A percentile compares a stretch with the other conserved stretches of the same genome.
phyloP scores from a whole-genome alignment of 2,797 vertebrate species.

The Alfaro cultratus region DNA sequence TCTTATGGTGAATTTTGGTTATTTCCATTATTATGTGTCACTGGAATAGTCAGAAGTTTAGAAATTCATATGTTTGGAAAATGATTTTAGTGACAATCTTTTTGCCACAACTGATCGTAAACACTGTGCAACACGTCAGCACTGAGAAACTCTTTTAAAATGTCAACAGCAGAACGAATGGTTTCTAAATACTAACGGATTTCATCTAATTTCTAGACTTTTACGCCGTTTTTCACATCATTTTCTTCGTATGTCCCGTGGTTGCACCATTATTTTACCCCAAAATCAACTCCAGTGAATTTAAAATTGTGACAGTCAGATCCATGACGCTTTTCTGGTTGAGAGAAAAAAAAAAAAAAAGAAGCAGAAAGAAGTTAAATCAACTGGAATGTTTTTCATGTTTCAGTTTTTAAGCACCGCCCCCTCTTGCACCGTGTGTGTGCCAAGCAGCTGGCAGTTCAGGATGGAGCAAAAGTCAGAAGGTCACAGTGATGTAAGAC shows the following conservation, averaged over 20 bases:
- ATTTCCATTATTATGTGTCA: not conserved
- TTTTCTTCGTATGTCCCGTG: not conserved
- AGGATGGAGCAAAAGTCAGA: slow-evolving; percentile 39
- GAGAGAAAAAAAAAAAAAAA: not conserved
- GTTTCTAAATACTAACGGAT: not conserved
- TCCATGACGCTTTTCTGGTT: not conserved
- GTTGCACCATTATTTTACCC: not conserved
- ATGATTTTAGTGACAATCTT: too few species aligned
- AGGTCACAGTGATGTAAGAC: slow-evolving; percentile 34
- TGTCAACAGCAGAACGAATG: not conserved
- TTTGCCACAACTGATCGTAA: too few species aligned
- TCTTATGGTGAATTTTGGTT: not conserved
- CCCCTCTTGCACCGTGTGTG: slow-evolving; percentile 44
- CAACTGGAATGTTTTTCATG: slow-evolving; percentile 31
- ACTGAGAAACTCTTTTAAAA: not conserved
- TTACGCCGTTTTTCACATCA: not conserved
- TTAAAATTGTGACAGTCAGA: not conserved
- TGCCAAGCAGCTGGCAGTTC: slow-evolving; percentile 45
- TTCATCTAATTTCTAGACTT: not conserved
- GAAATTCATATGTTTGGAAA: not conserved
- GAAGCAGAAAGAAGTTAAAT: slow-evolving; percentile 5
- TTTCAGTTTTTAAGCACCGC: slow-evolving; percentile 6
- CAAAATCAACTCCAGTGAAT: not conserved
- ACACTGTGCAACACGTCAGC: not conserved
- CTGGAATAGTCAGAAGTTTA: not conserved